These are phyloP conservation scores for Nemotelus pantherinus DNA, from an alignment of 2,888 invertebrate genomes.

Conservation along the genomic window DNA sequence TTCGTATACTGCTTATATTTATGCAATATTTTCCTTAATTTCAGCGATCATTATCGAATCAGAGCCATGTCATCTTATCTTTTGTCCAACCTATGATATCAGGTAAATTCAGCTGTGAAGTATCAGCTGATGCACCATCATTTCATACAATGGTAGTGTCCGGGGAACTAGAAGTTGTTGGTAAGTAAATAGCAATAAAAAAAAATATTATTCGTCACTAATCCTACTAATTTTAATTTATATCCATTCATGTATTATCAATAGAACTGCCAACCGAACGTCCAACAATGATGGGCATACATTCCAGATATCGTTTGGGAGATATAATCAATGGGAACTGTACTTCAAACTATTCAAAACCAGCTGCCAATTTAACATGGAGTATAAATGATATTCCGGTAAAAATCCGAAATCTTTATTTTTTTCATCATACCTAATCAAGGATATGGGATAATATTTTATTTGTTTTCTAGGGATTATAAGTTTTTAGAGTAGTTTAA, in stretches of 20 bases:
- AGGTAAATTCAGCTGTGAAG: slow-evolving; percentile 52
- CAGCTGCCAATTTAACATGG: slow-evolving; percentile 66
- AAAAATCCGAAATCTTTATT: slow-evolving; percentile 17
- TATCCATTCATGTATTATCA: background rate
- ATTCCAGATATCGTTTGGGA: slow-evolving; percentile 62
- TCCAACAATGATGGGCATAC: slow-evolving; percentile 63
- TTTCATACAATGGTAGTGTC: slow-evolving; percentile 52
- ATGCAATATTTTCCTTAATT: slow-evolving; percentile 27
- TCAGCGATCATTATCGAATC: slow-evolving; percentile 50
- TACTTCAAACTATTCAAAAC: slow-evolving; percentile 63
- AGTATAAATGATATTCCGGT: slow-evolving; percentile 61
- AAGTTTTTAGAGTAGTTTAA: no score
- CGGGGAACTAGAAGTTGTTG: slow-evolving; percentile 52
- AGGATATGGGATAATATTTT: no score
- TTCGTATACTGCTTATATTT: no score
- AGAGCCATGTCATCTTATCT: slow-evolving; percentile 51
- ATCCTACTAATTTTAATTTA: background rate
- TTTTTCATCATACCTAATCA: background rate
- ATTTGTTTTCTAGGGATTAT: no score
- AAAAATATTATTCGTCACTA: background rate
- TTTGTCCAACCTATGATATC: slow-evolving; percentile 51
- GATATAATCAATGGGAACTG: slow-evolving; percentile 65
- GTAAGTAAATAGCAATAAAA: slow-evolving; percentile 41
- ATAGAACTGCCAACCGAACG: slow-evolving; percentile 63
- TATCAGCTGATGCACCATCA: slow-evolving; percentile 52